A percentile compares a stretch with the other conserved stretches of the same genome.
phyloP scores from a whole-genome alignment of 2,797 vertebrate genomes.

The Chelon auratus region DNA sequence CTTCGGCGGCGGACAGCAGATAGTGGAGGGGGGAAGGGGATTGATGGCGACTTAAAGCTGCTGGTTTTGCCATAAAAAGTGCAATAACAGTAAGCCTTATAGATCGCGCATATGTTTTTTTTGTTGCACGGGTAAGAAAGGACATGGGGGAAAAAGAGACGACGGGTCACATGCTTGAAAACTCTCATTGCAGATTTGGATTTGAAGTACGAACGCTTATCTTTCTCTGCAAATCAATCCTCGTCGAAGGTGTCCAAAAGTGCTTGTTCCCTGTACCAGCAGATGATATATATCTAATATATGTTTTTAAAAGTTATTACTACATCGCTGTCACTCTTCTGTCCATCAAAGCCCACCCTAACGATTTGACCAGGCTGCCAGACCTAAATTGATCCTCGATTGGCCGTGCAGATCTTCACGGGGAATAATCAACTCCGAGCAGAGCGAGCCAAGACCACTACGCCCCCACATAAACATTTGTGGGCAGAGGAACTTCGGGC shows the following conservation, averaged over 20 bases:
- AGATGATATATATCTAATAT: conserved; percentile 22
- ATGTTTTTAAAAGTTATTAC: too few relatives aligned
- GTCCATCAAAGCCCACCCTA: too few relatives aligned
- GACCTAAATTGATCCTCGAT: too few relatives aligned
- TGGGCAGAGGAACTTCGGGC: too few relatives aligned
- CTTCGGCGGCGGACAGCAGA: conserved; percentile 24
- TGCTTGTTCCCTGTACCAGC: conserved; percentile 28
- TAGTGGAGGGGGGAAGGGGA: neutral
- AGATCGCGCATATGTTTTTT: neutral
- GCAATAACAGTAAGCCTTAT: conserved; percentile 3
- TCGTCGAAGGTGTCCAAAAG: conserved; percentile 27
- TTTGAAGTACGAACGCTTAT: conserved; percentile 22
- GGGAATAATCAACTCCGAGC: too few relatives aligned
- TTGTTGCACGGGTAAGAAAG: conserved; percentile 11
- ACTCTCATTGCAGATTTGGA: conserved; percentile 19
- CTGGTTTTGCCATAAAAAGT: conserved; percentile 4
- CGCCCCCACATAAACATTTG: too few relatives aligned
- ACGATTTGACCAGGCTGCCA: too few relatives aligned
- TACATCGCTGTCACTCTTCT: too few relatives aligned
- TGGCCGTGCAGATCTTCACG: too few relatives aligned
- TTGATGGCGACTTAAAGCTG: neutral
- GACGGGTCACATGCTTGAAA: conserved; percentile 3
- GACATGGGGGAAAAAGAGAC: neutral
- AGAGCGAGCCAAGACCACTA: too few relatives aligned
- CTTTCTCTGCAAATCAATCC: conserved; percentile 6